Percentiles rank a stretch among this genome's conserved stretches.
Evolutionary conservation across 2,113 vertebrate genomes (phyloP).

Genomic region (Vanacampus margaritifer): DNA sequence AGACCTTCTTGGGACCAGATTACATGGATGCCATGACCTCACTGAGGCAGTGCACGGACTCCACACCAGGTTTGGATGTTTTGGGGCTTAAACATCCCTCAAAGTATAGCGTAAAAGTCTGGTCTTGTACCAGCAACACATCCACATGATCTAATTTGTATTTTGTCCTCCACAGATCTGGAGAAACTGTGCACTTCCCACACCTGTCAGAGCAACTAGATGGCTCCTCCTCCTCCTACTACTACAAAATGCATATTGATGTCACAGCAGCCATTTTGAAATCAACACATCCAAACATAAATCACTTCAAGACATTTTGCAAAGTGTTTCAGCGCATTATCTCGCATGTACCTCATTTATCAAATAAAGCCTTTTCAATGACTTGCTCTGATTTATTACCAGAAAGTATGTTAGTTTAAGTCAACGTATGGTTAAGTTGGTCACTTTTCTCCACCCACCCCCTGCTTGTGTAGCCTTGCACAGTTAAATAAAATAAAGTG

Average conservation of each 20-base stretch:
- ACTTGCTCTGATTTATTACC: background rate
- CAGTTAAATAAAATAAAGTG: too few relatives aligned
- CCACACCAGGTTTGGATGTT: constrained; percentile 62
- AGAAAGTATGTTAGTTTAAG: background rate
- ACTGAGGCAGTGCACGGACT: constrained; percentile 46
- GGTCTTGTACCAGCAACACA: background rate
- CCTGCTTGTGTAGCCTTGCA: too few relatives aligned
- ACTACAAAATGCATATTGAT: constrained; percentile 11
- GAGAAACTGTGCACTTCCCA: constrained; percentile 77
- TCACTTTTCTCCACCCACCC: too few relatives aligned
- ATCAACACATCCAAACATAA: background rate
- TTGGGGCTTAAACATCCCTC: background rate
- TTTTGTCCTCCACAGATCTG: constrained; percentile 64
- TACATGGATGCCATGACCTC: constrained; percentile 53
- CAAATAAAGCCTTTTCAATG: constrained; percentile 52
- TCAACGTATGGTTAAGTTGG: background rate
- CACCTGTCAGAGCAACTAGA: constrained; percentile 51
- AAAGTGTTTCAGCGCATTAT: background rate
- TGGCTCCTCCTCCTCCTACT: constrained; percentile 1
- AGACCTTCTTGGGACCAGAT: constrained; percentile 49
- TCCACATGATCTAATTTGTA: background rate
- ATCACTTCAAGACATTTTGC: background rate
- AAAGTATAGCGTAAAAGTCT: too few relatives aligned
- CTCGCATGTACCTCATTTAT: constrained; percentile 27
- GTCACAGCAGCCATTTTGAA: background rate